These are phyloP conservation scores for Cydia amplana DNA, from an alignment of 1,140 invertebrate genomes.

Conservation along the genomic window DNA sequence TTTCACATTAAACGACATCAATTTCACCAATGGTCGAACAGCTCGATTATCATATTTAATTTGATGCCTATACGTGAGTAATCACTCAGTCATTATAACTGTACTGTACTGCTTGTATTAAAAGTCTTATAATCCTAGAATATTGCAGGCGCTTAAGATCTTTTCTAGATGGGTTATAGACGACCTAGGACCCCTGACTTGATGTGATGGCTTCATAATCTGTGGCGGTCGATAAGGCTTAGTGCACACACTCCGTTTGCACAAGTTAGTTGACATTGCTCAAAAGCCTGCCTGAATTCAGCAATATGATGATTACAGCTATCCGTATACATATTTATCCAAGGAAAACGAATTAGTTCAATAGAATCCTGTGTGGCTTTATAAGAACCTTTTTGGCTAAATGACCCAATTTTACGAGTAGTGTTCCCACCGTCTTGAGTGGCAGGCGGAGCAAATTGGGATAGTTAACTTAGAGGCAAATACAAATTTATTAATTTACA, in stretches of 20 bases:
- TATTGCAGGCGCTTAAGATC: neutral
- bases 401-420: too few species aligned
- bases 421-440: too few species aligned
- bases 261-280: neutral
- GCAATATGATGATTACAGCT: too few species aligned
- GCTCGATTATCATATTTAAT: neutral
- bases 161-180: neutral
- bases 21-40: neutral
- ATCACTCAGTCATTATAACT: neutral
- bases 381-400: too few species aligned
- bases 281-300: neutral
- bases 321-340: too few species aligned
- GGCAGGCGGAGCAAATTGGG: too few species aligned
- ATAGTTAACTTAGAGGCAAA: too few species aligned
- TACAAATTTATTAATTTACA: too few species aligned
- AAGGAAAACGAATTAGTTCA: too few species aligned
- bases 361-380: too few species aligned
- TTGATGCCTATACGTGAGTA: neutral
- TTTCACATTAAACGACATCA: neutral
- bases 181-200: neutral
- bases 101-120: neutral
- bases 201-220: constrained; percentile 11
- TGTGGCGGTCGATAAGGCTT: neutral
- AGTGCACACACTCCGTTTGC: neutral
- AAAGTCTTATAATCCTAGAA: neutral